Conservation (phyloP, 2,113 vertebrate species). For the Cryptomyrus ogoouensis region DNA sequence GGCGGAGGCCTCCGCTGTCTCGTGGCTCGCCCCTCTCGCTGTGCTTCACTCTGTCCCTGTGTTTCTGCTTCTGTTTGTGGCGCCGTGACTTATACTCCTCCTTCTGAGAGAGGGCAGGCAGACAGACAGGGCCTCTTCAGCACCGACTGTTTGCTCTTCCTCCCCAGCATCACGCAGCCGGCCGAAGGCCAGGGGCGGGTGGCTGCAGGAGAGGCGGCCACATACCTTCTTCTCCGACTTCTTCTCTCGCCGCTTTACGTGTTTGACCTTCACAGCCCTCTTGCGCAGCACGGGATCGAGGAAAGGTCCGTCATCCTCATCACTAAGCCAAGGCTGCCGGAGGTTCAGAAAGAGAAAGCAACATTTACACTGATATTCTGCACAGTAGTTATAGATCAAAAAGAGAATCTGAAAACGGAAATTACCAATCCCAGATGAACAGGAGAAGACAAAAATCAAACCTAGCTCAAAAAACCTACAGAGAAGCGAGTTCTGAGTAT, state of each 20-base stretch:
- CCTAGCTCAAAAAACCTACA: not conserved
- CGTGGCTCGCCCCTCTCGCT: constrained; percentile 65
- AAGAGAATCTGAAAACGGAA: not conserved
- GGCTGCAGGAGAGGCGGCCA: not conserved
- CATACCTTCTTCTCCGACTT: constrained; percentile 84
- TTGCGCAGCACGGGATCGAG: constrained; percentile 78
- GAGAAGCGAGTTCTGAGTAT: not conserved
- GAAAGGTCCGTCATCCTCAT: constrained; percentile 71
- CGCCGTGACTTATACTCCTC: constrained; percentile 72
- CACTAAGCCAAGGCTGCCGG: constrained; percentile 74
- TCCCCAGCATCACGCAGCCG: not conserved
- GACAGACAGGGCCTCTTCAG: not conserved
- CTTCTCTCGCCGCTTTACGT: constrained; percentile 86
- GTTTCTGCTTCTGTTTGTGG: constrained; percentile 86
- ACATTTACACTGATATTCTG: not conserved
- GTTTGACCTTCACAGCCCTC: constrained; percentile 87
- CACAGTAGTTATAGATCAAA: not conserved
- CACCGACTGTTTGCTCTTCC: not conserved
- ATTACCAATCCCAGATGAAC: not conserved
- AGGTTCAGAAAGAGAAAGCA: not conserved
- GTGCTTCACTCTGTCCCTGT: constrained; percentile 75
- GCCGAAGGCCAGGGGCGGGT: not conserved
- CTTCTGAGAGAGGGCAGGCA: constrained; percentile 57
- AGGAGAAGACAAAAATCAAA: not conserved
- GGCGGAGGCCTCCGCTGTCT: constrained; percentile 62